Evolutionary conservation across 1,140 invertebrate genomes (phyloP).

Genomic region (Hycleus phaleratus): DNA sequence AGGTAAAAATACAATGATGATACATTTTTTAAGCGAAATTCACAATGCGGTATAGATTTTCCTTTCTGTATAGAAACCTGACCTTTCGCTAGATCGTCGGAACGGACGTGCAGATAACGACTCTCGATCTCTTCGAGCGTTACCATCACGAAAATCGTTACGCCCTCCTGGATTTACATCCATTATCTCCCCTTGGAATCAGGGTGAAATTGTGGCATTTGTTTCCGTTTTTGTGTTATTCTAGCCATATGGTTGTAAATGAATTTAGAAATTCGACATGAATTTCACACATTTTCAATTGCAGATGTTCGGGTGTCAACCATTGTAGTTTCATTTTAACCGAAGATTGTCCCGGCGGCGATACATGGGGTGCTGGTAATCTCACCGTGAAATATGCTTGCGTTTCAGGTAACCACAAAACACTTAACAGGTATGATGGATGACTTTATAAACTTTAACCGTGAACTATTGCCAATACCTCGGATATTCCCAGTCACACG

Average conservation of each 20-base stretch:
- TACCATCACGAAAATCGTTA: too few species aligned
- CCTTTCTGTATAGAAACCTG: too few species aligned
- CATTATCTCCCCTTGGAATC: neutral
- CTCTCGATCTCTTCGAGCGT: too few species aligned
- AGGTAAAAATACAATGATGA: neutral
- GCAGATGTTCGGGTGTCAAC: slow-evolving; percentile 53
- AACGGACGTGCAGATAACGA: too few species aligned
- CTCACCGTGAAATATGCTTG: slow-evolving; percentile 52
- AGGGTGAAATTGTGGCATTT: neutral
- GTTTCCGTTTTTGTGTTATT: neutral
- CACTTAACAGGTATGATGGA: neutral
- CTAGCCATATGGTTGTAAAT: neutral
- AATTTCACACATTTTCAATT: slow-evolving; percentile 26
- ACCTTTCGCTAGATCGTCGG: too few species aligned
- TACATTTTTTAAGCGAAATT: too few species aligned
- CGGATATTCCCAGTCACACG: slow-evolving; percentile 17
- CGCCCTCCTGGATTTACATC: too few species aligned
- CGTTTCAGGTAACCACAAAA: slow-evolving; percentile 45
- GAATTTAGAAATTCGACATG: neutral
- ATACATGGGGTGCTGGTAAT: slow-evolving; percentile 45
- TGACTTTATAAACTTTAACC: neutral
- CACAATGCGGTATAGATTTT: too few species aligned
- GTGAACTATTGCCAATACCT: slow-evolving; percentile 19
- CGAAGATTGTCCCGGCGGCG: slow-evolving; percentile 45
- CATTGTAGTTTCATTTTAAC: slow-evolving; percentile 50